Percentiles rank a stretch among this genome's conserved stretches.
phyloP scores from a whole-genome alignment of 92 coral and sea anemone genomes.

The Parazoanthus swiftii region DNA sequence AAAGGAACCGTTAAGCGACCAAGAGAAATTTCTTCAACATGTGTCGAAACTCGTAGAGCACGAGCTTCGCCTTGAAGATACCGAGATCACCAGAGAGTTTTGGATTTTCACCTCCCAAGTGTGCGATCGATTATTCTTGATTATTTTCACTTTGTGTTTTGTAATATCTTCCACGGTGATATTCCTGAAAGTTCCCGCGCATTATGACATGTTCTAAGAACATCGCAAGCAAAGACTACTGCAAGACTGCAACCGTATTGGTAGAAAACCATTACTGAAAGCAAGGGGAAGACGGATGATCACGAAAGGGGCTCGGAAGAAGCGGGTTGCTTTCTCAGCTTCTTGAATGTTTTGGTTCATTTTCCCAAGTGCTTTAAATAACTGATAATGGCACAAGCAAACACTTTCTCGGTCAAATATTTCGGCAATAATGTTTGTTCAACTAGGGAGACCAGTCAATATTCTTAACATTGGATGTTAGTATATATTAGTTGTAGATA shows the following conservation, averaged over 20 bases:
- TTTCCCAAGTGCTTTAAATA: background rate
- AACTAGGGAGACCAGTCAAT: background rate
- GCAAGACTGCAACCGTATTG: background rate
- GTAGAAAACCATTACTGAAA: background rate
- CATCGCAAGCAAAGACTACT: background rate
- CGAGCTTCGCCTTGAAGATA: conserved; percentile 40
- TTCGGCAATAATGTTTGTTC: background rate
- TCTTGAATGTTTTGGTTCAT: background rate
- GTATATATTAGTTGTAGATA: too few relatives aligned
- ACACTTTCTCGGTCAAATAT: too few relatives aligned
- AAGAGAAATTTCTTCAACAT: conserved; percentile 56
- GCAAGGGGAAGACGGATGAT: background rate
- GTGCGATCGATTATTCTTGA: conserved; percentile 74
- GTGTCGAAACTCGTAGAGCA: conserved; percentile 56
- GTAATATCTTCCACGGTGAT: conserved; percentile 65
- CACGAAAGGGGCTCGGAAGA: background rate
- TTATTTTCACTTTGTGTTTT: conserved; percentile 65
- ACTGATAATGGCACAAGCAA: background rate
- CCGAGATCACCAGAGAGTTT: conserved; percentile 56
- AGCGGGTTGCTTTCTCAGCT: background rate
- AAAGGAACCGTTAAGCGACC: conserved; percentile 6
- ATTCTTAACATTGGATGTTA: too few relatives aligned
- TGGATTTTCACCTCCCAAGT: conserved; percentile 89
- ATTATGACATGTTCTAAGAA: conserved; percentile 54
- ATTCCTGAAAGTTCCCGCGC: conserved; percentile 76